These are phyloP conservation scores for Anarsia innoxiella DNA, from an alignment of 2,888 invertebrate species.

Conservation along the genomic window DNA sequence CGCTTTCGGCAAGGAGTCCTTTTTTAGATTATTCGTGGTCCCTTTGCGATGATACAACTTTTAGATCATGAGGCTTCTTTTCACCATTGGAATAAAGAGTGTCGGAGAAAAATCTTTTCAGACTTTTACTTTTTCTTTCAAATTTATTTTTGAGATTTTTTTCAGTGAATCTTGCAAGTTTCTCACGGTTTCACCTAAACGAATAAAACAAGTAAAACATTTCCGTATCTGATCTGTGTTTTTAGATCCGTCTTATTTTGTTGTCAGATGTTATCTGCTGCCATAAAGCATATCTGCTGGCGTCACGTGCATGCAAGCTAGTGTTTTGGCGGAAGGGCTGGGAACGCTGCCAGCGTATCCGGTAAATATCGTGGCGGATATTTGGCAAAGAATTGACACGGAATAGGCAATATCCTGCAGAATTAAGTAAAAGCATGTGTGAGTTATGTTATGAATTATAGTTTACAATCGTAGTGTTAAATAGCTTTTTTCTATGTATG, in stretches of 20 bases:
- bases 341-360: slow-evolving; percentile 33
- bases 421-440: slow-evolving; percentile 21
- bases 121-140: no score
- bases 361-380: slow-evolving; percentile 29
- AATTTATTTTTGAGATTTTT: no score
- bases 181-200: no score
- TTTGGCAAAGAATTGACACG: slow-evolving; percentile 40
- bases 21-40: slow-evolving; percentile 1
- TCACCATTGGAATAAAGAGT: background rate
- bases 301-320: slow-evolving; percentile 8
- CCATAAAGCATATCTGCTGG: slow-evolving; percentile 12
- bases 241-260: no score
- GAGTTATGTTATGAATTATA: no score
- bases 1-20: slow-evolving; percentile 1
- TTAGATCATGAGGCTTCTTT: slow-evolving; percentile 4
- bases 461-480: no score
- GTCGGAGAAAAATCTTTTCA: background rate
- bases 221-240: no score
- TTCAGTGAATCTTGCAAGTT: no score
- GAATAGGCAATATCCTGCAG: slow-evolving; percentile 22
- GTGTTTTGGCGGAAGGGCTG: slow-evolving; percentile 21
- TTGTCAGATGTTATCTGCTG: slow-evolving; percentile 11
- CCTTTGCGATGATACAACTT: slow-evolving; percentile 5
- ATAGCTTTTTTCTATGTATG: no score
- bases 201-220: no score